phyloP scores from a whole-genome alignment of 1,140 invertebrate genomes.

The Stratiolaelaps scimitus region DNA sequence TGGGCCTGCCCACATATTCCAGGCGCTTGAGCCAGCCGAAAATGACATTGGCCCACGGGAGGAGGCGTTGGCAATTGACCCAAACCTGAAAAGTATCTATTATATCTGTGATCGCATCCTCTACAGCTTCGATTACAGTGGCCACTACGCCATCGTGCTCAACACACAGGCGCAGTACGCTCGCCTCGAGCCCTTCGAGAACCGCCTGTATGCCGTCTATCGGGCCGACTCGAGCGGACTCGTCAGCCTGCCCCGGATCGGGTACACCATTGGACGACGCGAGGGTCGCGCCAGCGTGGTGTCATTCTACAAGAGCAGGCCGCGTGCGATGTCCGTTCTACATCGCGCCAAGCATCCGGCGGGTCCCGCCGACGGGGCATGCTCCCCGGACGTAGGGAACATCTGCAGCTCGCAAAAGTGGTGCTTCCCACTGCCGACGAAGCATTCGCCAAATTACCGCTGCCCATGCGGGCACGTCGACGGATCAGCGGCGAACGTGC shows the following conservation, averaged over 20 bases:
- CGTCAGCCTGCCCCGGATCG: not conserved
- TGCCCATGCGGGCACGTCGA: not conserved
- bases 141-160: not conserved
- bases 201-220: constrained; percentile 7
- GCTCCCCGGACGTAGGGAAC: too few relatives aligned
- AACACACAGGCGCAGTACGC: not conserved
- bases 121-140: constrained; percentile 18
- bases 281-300: too few relatives aligned
- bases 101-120: constrained; percentile 6
- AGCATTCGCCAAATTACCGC: not conserved
- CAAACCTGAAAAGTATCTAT: not conserved
- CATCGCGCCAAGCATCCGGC: not conserved
- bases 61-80: not conserved
- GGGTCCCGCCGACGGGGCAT: not conserved
- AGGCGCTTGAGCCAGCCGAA: not conserved
- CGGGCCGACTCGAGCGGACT: not conserved
- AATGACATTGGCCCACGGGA: not conserved
- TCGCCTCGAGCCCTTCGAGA: constrained; percentile 1
- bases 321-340: not conserved
- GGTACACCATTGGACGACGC: not conserved
- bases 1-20: not conserved
- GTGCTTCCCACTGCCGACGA: not conserved
- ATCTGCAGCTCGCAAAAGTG: not conserved
- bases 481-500: too few relatives aligned
- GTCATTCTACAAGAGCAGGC: not conserved